Conservation (phyloP, 2,797 vertebrate species). For the Momotus momota region DNA sequence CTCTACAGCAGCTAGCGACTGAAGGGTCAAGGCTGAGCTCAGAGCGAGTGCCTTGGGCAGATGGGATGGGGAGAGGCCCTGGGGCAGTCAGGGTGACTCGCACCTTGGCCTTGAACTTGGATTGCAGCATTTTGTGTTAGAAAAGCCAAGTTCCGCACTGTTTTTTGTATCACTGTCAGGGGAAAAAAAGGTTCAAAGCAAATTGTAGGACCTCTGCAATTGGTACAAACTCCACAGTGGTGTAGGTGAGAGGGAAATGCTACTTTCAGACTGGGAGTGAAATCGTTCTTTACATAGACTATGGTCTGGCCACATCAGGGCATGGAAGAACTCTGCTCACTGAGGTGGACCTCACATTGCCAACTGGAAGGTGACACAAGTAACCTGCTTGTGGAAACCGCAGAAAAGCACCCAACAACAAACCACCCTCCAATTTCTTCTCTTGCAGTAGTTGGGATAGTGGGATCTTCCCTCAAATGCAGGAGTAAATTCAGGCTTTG, state of each 20-base stretch:
- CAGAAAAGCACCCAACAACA: background rate
- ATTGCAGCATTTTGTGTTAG: background rate
- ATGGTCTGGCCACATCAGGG: background rate
- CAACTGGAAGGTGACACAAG: background rate
- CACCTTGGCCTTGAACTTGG: background rate
- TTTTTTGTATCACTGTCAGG: background rate
- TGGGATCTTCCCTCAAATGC: background rate
- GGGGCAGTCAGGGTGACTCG: background rate
- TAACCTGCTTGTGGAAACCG: background rate
- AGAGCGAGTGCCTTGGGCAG: background rate
- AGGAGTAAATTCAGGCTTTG: background rate
- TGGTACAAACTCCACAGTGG: background rate
- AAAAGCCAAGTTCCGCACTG: fast-evolving
- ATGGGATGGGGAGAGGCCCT: background rate
- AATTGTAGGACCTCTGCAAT: background rate
- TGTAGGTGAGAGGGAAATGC: background rate
- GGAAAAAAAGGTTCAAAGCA: background rate
- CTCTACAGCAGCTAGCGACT: background rate
- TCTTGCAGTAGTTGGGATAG: background rate
- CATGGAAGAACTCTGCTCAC: background rate
- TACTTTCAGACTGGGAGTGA: background rate
- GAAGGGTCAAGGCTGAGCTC: background rate
- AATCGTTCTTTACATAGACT: background rate
- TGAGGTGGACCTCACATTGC: background rate
- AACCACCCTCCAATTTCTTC: background rate